phyloP scores from a whole-genome alignment of 2,888 invertebrate species.

The Rhamnusium bicolor region DNA sequence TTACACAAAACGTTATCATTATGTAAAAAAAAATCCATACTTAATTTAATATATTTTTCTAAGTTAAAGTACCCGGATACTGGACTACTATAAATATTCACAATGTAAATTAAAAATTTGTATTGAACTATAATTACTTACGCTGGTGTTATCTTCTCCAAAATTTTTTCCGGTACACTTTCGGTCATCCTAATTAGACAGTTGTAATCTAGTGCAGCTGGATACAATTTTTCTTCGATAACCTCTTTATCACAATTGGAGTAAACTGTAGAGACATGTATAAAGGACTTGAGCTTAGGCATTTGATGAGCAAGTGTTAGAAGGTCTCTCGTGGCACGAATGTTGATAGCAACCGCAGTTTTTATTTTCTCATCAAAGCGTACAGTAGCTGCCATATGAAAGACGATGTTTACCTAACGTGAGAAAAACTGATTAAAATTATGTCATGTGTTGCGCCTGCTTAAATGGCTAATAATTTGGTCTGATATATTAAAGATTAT shows the following conservation, averaged over 20 bases:
- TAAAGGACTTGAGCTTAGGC: constrained; percentile 74
- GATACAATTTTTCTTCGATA: constrained; percentile 75
- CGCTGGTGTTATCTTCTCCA: constrained; percentile 75
- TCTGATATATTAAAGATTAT: too few species aligned
- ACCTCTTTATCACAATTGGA: constrained; percentile 70
- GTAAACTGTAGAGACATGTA: constrained; percentile 77
- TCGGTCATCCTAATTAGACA: constrained; percentile 73
- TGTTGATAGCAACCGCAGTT: constrained; percentile 82
- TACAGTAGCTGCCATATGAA: constrained; percentile 76
- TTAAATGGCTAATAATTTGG: too few species aligned
- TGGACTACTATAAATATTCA: too few species aligned
- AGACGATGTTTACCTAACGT: constrained; percentile 71
- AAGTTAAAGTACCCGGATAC: too few species aligned
- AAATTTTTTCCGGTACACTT: constrained; percentile 71
- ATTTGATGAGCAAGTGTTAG: constrained; percentile 79
- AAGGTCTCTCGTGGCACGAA: constrained; percentile 79
- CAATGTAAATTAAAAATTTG: too few species aligned
- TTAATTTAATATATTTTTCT: too few species aligned
- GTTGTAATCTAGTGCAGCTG: constrained; percentile 72
- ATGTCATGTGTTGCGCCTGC: too few species aligned
- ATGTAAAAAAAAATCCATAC: too few species aligned
- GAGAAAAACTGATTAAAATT: too few species aligned
- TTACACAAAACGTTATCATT: too few species aligned
- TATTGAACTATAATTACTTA: constrained; percentile 65
- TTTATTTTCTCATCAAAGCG: constrained; percentile 84